A percentile compares a stretch with the other conserved stretches of the same genome.
Evolutionary conservation across 1,140 invertebrate genomes (phyloP).

Genomic region (Drosophila saltans): DNA sequence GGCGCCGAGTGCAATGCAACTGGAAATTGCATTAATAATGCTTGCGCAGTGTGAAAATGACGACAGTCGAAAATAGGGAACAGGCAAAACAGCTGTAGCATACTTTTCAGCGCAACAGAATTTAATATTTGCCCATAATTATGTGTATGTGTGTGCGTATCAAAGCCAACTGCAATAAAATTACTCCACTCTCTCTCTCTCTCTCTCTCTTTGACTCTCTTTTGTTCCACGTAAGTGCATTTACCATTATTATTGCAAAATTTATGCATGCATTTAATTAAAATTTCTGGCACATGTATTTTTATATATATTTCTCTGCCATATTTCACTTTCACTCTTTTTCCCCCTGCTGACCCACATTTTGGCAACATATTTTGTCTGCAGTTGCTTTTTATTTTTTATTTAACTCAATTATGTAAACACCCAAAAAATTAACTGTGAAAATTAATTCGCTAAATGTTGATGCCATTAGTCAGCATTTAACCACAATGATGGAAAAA

Average conservation of each 20-base stretch:
- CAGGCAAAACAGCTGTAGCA: constrained; percentile 36
- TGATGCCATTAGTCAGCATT: constrained; percentile 57
- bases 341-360: constrained; percentile 42
- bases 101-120: constrained; percentile 63
- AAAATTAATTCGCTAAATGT: constrained; percentile 51
- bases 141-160: constrained; percentile 34
- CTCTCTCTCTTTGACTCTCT: not conserved
- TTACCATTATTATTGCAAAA: constrained; percentile 71
- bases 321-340: constrained; percentile 3
- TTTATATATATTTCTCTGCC: constrained; percentile 44
- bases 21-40: constrained; percentile 70
- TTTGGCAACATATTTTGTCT: constrained; percentile 29
- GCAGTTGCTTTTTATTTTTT: too few relatives aligned
- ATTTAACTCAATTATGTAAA: constrained; percentile 59
- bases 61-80: constrained; percentile 9
- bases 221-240: constrained; percentile 36
- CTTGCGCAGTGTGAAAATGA: constrained; percentile 26
- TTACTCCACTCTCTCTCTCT: too few relatives aligned
- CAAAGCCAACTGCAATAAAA: constrained; percentile 11
- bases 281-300: constrained; percentile 60
- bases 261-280: constrained; percentile 77
- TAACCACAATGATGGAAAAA: not conserved
- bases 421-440: constrained; percentile 50
- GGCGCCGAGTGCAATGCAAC: constrained; percentile 24
- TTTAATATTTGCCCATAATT: constrained; percentile 77